A percentile compares a stretch with the other conserved stretches of the same genome.
Conservation (phyloP, 1,140 invertebrate species). For the Drosophila rufa region DNA sequence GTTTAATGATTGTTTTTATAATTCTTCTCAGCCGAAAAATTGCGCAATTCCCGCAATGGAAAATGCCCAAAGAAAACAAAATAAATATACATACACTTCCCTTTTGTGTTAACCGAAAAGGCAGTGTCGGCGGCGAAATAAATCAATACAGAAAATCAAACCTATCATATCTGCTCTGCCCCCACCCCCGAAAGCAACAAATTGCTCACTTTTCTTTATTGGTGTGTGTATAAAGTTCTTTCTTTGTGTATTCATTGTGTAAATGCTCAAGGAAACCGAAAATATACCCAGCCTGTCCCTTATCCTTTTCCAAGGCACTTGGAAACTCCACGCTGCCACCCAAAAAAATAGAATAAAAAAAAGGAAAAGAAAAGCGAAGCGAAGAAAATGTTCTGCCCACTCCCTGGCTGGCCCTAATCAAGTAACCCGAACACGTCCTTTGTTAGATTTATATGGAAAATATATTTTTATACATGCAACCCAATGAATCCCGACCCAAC, state of each 20-base stretch:
- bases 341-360: slow-evolving; percentile 1
- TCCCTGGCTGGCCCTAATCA: slow-evolving; percentile 70
- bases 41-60: slow-evolving; percentile 64
- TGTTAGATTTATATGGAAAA: slow-evolving; percentile 84
- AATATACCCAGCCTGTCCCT: slow-evolving; percentile 34
- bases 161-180: slow-evolving; percentile 27
- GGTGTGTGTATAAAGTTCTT: slow-evolving; percentile 34
- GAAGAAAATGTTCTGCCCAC: slow-evolving; percentile 49
- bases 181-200: slow-evolving; percentile 42
- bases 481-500: slow-evolving; percentile 46
- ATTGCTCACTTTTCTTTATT: slow-evolving; percentile 74
- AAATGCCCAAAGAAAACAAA: slow-evolving; percentile 45
- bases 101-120: slow-evolving; percentile 5
- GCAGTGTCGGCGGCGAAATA: slow-evolving; percentile 17
- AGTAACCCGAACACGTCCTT: slow-evolving; percentile 82
- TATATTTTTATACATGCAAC: slow-evolving; percentile 78
- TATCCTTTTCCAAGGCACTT: slow-evolving; percentile 37
- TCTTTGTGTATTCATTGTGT: slow-evolving; percentile 64
- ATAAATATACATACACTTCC: slow-evolving; percentile 67
- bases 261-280: slow-evolving; percentile 69
- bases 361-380: slow-evolving; percentile 3
- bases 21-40: slow-evolving; percentile 55
- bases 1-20: slow-evolving; percentile 80
- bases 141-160: slow-evolving; percentile 68
- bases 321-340: neutral